A percentile compares a stretch with the other conserved stretches of the same genome.
phyloP scores from a whole-genome alignment of 2,113 vertebrate species.

The Xiphophorus hellerii region DNA sequence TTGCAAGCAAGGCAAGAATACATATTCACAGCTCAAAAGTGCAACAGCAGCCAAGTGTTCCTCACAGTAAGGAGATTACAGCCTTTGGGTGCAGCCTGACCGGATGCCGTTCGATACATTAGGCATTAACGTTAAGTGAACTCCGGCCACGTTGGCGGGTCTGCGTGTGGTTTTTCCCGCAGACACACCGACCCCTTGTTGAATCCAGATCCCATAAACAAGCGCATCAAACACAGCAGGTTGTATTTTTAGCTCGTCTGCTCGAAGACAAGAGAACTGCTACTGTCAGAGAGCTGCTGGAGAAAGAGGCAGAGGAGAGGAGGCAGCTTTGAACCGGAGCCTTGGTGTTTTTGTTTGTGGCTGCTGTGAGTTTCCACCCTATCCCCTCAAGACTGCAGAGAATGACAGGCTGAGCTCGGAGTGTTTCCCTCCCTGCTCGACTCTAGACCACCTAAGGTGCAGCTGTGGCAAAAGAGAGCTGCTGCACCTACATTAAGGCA shows the following conservation, averaged over 20 bases:
- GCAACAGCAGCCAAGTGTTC: not conserved
- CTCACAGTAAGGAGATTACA: not conserved
- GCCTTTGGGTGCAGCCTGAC: not conserved
- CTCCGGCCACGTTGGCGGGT: not conserved
- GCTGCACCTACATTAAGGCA: conserved; percentile 39
- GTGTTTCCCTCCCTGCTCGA: conserved; percentile 29
- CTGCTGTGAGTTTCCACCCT: conserved; percentile 40
- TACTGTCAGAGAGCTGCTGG: conserved; percentile 53
- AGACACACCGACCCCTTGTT: conserved; percentile 40
- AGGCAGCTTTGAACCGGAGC: conserved; percentile 36
- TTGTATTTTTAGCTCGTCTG: conserved; percentile 68
- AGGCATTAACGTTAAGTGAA: not conserved
- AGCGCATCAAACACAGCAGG: conserved; percentile 51
- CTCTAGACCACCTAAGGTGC: conserved; percentile 47
- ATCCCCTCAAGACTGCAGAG: conserved; percentile 47
- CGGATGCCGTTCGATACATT: conserved; percentile 12
- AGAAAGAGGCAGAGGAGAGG: conserved; percentile 4
- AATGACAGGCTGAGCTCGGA: conserved; percentile 42
- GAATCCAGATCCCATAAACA: conserved; percentile 44
- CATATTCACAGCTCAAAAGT: not conserved
- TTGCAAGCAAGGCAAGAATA: conserved; percentile 14
- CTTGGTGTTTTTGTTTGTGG: conserved; percentile 39
- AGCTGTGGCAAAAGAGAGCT: conserved; percentile 34
- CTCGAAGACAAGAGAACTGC: conserved; percentile 33
- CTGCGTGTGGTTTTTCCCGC: not conserved